Base-by-base conservation (phyloP, 2,113 vertebrate species). In the Sprattus sprattus region DNA sequence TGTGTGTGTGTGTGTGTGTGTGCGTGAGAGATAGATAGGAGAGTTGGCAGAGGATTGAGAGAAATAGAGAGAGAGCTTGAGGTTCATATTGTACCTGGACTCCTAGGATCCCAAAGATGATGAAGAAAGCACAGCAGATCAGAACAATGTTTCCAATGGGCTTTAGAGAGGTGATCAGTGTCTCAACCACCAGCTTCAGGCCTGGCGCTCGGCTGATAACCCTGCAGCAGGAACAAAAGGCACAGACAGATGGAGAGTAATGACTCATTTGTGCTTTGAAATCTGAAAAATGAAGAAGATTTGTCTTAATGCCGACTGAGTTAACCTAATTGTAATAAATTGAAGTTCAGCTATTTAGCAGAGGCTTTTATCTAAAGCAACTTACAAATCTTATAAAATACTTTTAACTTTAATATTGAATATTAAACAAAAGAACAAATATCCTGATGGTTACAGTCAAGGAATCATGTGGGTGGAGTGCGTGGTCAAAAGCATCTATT, bases 61-160 rank as follows among this genome's bases (percentile, higher is more conserved):
- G 25, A 28, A 25, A 71, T 11, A 11, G n/a, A 84, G 25, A 13
- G n/a, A 45, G 6, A 8, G 50, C 32, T 16, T 85, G n/a, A 81
- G 47, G 78, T 20, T 81, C 49, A 39, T 39, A 39, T 39, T 39
- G 39, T 39, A 99, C 98, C 98, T 99, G 98, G 2, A 99, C 98
- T 3, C 98, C 98, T 32, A 99, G 95, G 90, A 99, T 99, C 85
- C 98, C 98, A 5, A 99, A 99, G 93, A 99, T 99, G 87, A 99
- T 99, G 92, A 99, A 99, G 94, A 99, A 99, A 84, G 98, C 98
- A 2, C 98, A 99, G 92, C 98, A 99, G 92, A 99, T 99, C 87
- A 99, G 96, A 11, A 99, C 98, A 0, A 99, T 99, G 91, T 99
- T 99, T 90, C 98, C 98, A 0, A 99, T 99, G 83, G 98, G 98